A percentile compares a stretch with the other conserved stretches of the same genome.
Conservation (phyloP, 2,113 vertebrate genomes). For the Macquaria australasica region DNA sequence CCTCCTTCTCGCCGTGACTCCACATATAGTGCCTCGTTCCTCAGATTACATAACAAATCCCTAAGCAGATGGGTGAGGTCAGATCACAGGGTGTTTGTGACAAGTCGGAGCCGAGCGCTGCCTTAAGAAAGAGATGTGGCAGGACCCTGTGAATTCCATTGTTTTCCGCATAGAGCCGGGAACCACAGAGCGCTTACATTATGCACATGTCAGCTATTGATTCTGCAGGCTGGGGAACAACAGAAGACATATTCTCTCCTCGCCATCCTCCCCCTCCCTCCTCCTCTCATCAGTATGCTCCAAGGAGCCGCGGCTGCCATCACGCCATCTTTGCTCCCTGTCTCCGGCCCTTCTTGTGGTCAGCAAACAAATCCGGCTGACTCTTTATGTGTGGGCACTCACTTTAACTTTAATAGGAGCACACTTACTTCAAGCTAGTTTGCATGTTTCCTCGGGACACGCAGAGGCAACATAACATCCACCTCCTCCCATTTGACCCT, state of each 20-base stretch:
- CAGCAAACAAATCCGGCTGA: constrained; percentile 25
- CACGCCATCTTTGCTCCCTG: constrained; percentile 70
- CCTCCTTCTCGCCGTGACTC: constrained; percentile 30
- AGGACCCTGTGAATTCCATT: constrained; percentile 63
- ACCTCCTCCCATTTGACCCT: background rate
- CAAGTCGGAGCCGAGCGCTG: constrained; percentile 50
- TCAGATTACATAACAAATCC: constrained; percentile 66
- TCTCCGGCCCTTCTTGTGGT: constrained; percentile 46
- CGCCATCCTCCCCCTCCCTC: constrained; percentile 47
- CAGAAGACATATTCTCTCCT: constrained; percentile 76
- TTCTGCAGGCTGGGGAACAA: constrained; percentile 67
- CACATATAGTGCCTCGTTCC: constrained; percentile 54
- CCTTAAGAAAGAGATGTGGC: constrained; percentile 50
- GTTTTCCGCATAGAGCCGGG: constrained; percentile 54
- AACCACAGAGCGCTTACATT: constrained; percentile 66
- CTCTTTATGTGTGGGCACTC: background rate
- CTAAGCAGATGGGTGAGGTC: constrained; percentile 73
- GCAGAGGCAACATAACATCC: background rate
- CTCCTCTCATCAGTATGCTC: constrained; percentile 72
- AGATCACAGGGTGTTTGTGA: constrained; percentile 69
- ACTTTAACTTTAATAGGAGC: constrained; percentile 1
- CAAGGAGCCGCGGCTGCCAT: constrained; percentile 59
- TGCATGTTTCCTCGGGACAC: background rate
- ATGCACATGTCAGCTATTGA: constrained; percentile 79
- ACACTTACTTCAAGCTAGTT: background rate